A percentile compares a stretch with the other conserved stretches of the same genome.
These are phyloP conservation scores for Chouioia cunea DNA, from an alignment of 2,888 invertebrate species.

Conservation along the genomic window DNA sequence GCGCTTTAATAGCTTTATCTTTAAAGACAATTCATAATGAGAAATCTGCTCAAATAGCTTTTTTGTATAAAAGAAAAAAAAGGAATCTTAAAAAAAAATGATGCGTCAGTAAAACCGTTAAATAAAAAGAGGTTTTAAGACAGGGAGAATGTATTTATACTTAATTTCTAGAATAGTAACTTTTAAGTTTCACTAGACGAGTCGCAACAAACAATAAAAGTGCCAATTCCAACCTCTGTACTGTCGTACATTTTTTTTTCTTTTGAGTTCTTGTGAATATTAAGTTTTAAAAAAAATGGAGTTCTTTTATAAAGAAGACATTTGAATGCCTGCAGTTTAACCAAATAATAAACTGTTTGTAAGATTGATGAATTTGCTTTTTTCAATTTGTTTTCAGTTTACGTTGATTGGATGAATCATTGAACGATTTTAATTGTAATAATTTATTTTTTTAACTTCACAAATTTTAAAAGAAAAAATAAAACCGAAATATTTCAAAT, in stretches of 20 bases:
- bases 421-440: conserved; percentile 16
- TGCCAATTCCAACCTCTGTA: conserved; percentile 60
- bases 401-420: conserved; percentile 4
- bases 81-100: conserved; percentile 40
- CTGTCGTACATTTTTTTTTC: conserved; percentile 38
- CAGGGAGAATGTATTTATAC: conserved; percentile 46
- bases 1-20: conserved; percentile 51
- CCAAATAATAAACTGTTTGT: conserved; percentile 13
- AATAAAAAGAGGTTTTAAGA: conserved; percentile 44
- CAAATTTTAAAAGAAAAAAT: conserved; percentile 18
- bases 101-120: conserved; percentile 41
- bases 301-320: conserved; percentile 28
- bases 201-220: conserved; percentile 61
- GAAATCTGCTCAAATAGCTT: conserved; percentile 46
- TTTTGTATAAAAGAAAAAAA: conserved; percentile 45
- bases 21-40: conserved; percentile 45
- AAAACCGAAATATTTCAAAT: conserved; percentile 12
- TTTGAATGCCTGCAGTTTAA: conserved; percentile 28
- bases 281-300: conserved; percentile 25
- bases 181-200: conserved; percentile 50
- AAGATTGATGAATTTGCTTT: conserved; percentile 10
- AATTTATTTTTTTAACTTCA: conserved; percentile 29
- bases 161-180: conserved; percentile 49
- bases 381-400: conserved; percentile 23
- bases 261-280: conserved; percentile 29